phyloP scores from a whole-genome alignment of 2,888 invertebrate genomes.

The Galerucella nymphaeae region DNA sequence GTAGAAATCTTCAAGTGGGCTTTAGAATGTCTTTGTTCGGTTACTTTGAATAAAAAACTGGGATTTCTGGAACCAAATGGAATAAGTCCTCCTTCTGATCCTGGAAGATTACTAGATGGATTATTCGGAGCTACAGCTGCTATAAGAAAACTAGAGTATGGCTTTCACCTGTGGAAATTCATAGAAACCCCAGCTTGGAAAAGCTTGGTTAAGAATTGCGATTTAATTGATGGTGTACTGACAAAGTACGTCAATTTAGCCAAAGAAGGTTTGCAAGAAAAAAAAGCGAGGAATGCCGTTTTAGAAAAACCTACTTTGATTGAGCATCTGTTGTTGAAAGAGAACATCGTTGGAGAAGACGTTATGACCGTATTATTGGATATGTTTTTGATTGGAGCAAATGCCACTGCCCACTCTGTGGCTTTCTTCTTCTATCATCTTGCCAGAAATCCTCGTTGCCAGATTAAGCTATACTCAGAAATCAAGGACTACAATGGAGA shows the following conservation, averaged over 20 bases:
- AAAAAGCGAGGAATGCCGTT: constrained; percentile 49
- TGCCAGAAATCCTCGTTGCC: constrained; percentile 73
- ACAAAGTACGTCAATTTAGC: constrained; percentile 70
- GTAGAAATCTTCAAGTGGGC: constrained; percentile 76
- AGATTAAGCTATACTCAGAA: constrained; percentile 73
- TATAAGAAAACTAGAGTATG: constrained; percentile 66
- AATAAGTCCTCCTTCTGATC: constrained; percentile 68
- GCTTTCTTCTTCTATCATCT: constrained; percentile 75
- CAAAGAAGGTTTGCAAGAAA: constrained; percentile 58
- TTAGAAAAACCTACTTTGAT: constrained; percentile 63
- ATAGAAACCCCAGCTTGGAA: constrained; percentile 72
- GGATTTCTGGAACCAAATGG: constrained; percentile 70
- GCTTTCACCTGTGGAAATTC: constrained; percentile 75
- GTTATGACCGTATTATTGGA: constrained; percentile 74
- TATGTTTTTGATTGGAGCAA: constrained; percentile 74
- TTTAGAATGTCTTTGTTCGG: constrained; percentile 72
- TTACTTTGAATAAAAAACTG: constrained; percentile 71
- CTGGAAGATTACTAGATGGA: constrained; percentile 70
- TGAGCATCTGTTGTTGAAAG: constrained; percentile 69
- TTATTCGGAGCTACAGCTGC: constrained; percentile 70
- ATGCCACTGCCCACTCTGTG: constrained; percentile 72
- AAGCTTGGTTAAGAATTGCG: constrained; percentile 70
- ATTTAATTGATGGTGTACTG: constrained; percentile 72
- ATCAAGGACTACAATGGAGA: constrained; percentile 59
- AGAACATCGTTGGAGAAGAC: constrained; percentile 71